These are phyloP conservation scores for Physella acuta DNA, from an alignment of 1,140 invertebrate genomes.

Conservation along the genomic window DNA sequence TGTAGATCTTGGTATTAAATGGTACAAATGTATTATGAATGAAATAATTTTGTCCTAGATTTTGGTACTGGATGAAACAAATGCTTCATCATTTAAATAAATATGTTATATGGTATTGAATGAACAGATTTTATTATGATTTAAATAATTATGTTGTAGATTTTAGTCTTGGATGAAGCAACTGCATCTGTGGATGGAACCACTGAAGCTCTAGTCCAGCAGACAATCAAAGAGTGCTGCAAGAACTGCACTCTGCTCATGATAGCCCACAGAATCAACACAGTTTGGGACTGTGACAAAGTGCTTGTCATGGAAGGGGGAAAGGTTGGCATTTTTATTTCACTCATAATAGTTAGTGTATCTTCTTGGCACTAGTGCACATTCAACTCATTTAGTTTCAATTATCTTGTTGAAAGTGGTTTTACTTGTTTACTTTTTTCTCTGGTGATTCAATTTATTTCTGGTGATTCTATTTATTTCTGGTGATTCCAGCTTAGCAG, in stretches of 20 bases:
- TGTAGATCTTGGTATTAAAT: too few species aligned
- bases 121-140: too few species aligned
- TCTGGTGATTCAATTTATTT: not conserved
- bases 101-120: too few species aligned
- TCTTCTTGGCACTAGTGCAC: too few species aligned
- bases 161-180: constrained; percentile 84
- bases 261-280: constrained; percentile 66
- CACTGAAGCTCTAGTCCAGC: constrained; percentile 61
- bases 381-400: too few species aligned
- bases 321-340: constrained; percentile 60
- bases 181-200: constrained; percentile 81
- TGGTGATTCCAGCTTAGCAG: too few species aligned
- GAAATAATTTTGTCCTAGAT: too few species aligned
- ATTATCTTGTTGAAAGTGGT: too few species aligned
- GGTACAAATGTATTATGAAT: too few species aligned
- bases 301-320: constrained; percentile 71
- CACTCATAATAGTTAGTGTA: not conserved
- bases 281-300: constrained; percentile 61
- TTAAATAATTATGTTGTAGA: too few species aligned
- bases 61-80: too few species aligned
- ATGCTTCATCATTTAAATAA: too few species aligned
- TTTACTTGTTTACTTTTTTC: not conserved
- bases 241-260: constrained; percentile 64
- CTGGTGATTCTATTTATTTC: not conserved
- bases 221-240: constrained; percentile 59